Evolutionary conservation across 2,888 invertebrate genomes (phyloP), one percentile per base, ranked within the genome.

Genomic region (Macrostomum cliftonense): DNA sequence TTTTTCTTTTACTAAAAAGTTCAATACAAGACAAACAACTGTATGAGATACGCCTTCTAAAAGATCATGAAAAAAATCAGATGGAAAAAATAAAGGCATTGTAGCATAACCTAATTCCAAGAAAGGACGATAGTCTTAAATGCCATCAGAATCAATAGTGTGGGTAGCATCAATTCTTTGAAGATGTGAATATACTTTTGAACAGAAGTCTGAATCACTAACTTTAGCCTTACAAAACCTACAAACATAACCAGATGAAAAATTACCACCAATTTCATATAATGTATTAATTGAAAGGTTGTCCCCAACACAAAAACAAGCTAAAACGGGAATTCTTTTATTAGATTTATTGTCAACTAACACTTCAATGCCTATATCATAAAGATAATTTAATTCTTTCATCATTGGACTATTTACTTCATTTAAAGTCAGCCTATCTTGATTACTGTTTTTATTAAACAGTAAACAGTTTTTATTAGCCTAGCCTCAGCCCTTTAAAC

Each of bases 21-120:
- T 19, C 2, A 51, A 39, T 5, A 42, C 43, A 20, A 48, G 28
- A 14, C 39, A 19, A 9, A 51, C 38, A 19, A 47, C 51, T 37
- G 17, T 37, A 39, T 17, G 14, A 12, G 37, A 42, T 16, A 42
- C 37, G 13, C 51, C 51, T 47, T 51, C 51, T 19, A 51, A 21
- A 37, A 47, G 2, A 42, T 51, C 51, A 43, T 45, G 51, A 46
- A 51, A 47, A n/a, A 51, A 39, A 38, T 51, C 51, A 14, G 43
- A 38, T 12, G 43, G 43, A 37, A 48, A 43, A 7, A 28, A 37
- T 14, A 14, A 14, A 9, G 43, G 36, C 21, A 48, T 37, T 39
- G 47, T 46, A 16, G 36, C 44, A 37, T 43, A 42, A 7, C 16
- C 12, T n/a, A 50, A 28, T 11, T 48, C 36, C 46, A 47, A 47